A percentile compares a stretch with the other conserved stretches of the same genome.
Conservation (phyloP, 2,113 vertebrate species). For the Phalacrocorax aristotelis region DNA sequence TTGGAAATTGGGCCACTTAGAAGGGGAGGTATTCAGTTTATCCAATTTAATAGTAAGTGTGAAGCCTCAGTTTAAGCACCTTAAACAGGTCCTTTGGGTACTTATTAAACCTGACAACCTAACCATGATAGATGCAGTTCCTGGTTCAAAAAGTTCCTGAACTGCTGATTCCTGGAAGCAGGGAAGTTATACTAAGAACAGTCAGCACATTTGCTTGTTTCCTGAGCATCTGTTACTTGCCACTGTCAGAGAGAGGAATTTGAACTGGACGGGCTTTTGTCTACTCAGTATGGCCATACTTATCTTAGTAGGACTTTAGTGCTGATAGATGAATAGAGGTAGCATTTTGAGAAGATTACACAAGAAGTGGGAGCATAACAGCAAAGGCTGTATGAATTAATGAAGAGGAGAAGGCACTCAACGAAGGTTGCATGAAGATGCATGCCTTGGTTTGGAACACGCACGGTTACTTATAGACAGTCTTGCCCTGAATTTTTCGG, state of each 20-base stretch:
- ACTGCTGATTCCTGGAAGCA: background rate
- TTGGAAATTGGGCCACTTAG: background rate
- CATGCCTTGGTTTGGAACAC: background rate
- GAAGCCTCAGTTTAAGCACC: background rate
- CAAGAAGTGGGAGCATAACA: background rate
- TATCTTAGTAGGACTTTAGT: background rate
- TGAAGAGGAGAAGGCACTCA: background rate
- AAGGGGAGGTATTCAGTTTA: background rate
- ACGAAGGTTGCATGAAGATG: background rate
- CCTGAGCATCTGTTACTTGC: background rate
- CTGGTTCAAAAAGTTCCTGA: background rate
- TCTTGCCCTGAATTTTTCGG: background rate
- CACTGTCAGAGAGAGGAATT: background rate
- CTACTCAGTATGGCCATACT: background rate
- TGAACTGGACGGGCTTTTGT: background rate
- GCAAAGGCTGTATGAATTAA: background rate
- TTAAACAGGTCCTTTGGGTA: background rate
- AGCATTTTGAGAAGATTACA: background rate
- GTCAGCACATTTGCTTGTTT: background rate
- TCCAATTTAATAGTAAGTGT: background rate
- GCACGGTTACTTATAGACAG: background rate
- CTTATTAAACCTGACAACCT: background rate
- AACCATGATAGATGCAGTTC: background rate
- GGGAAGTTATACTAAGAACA: background rate
- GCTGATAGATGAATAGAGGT: background rate